phyloP scores from a whole-genome alignment of 1,140 invertebrate species.

The Trichogramma pretiosum region DNA sequence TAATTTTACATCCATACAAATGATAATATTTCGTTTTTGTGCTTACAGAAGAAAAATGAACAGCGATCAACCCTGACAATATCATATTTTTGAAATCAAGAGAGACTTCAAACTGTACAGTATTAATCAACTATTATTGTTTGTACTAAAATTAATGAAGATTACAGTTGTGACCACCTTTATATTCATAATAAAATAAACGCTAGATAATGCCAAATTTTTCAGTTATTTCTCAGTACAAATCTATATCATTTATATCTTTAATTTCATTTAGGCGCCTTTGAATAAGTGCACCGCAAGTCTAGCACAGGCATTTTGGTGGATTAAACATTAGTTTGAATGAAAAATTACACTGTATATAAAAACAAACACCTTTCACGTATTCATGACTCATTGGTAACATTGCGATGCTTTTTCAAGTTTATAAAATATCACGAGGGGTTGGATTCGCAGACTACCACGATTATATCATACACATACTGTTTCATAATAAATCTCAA shows the following conservation, averaged over 20 bases:
- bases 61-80: constrained; percentile 44
- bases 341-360: too few species aligned
- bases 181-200: constrained; percentile 45
- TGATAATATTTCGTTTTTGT: constrained; percentile 32
- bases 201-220: constrained; percentile 43
- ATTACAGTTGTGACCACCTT: constrained; percentile 38
- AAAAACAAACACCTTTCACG: constrained; percentile 11
- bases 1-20: constrained; percentile 27
- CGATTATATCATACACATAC: too few species aligned
- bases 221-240: constrained; percentile 27
- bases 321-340: constrained; percentile 14
- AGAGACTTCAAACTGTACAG: constrained; percentile 44
- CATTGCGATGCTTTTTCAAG: constrained; percentile 17
- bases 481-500: too few species aligned
- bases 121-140: constrained; percentile 44
- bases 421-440: constrained; percentile 20
- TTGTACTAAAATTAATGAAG: constrained; percentile 44
- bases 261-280: constrained; percentile 27
- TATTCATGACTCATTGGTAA: constrained; percentile 13
- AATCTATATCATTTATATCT: constrained; percentile 19
- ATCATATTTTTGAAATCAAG: constrained; percentile 33
- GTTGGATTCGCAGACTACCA: too few species aligned
- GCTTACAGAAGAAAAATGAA: constrained; percentile 45
- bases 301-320: constrained; percentile 20
- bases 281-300: constrained; percentile 27